phyloP scores from a whole-genome alignment of 1,140 invertebrate species.

The Brachionus rotundiformis region DNA sequence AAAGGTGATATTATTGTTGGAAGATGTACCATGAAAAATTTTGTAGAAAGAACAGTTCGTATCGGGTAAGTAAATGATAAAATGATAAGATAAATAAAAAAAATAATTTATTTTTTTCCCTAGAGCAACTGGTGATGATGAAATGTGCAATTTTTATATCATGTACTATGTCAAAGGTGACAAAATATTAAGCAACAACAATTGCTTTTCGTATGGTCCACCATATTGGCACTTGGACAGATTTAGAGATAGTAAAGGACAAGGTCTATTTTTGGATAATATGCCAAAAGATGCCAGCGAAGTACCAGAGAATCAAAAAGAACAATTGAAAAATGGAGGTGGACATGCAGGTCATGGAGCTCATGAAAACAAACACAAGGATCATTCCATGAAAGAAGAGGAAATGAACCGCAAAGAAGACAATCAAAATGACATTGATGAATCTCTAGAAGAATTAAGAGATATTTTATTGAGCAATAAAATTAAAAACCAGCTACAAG shows the following conservation, averaged over 20 bases:
- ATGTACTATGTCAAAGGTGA: slow-evolving; percentile 51
- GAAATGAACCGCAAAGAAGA: slow-evolving; percentile 21
- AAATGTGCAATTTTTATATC: slow-evolving; percentile 53
- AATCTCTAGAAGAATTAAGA: not conserved
- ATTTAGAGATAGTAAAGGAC: slow-evolving; percentile 28
- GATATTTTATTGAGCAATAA: slow-evolving; percentile 38
- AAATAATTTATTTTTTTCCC: not conserved
- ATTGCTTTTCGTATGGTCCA: slow-evolving; percentile 35
- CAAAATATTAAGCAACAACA: slow-evolving; percentile 1
- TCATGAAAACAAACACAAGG: not conserved
- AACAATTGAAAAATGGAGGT: not conserved
- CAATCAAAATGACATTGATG: not conserved
- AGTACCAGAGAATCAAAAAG: slow-evolving; percentile 13
- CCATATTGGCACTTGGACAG: slow-evolving; percentile 48
- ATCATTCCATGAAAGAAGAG: not conserved
- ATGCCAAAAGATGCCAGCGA: slow-evolving; percentile 45
- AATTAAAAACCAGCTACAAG: not conserved
- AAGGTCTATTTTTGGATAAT: not conserved
- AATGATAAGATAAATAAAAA: not conserved
- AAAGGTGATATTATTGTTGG: slow-evolving; percentile 52
- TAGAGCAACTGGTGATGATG: slow-evolving; percentile 52
- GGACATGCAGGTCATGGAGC: not conserved
- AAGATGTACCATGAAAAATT: slow-evolving; percentile 53
- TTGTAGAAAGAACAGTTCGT: not conserved
- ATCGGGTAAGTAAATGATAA: slow-evolving; percentile 47